A percentile compares a stretch with the other conserved stretches of the same genome.
Evolutionary conservation across 2,888 invertebrate genomes (phyloP).

Genomic region (Rhingia rostrata): DNA sequence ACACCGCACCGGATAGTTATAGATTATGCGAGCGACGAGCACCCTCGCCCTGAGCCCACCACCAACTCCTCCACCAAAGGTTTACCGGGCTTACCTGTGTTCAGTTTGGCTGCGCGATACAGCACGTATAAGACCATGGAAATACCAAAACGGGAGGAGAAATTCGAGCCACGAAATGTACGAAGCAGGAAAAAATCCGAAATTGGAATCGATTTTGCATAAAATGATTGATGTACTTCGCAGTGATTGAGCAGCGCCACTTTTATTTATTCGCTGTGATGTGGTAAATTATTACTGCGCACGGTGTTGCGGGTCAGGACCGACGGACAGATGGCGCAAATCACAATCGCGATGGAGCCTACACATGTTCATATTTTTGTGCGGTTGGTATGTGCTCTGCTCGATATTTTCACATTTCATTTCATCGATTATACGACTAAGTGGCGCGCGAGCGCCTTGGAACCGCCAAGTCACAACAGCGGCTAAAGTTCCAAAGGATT

Average conservation of each 20-base stretch:
- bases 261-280: constrained; percentile 74
- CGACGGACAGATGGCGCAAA: constrained; percentile 60
- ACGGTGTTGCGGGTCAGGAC: constrained; percentile 65
- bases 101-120: constrained; percentile 40
- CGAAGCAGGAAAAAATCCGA: constrained; percentile 59
- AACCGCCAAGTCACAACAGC: constrained; percentile 16
- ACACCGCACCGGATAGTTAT: constrained; percentile 33
- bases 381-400: neutral
- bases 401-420: constrained; percentile 21
- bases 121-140: constrained; percentile 73
- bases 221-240: constrained; percentile 76
- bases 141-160: constrained; percentile 64
- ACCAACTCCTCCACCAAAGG: constrained; percentile 23
- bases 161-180: constrained; percentile 47
- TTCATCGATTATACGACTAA: constrained; percentile 13
- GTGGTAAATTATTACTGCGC: constrained; percentile 72
- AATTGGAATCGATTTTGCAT: constrained; percentile 75
- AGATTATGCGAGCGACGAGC: constrained; percentile 58
- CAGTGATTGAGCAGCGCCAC: constrained; percentile 75
- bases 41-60: constrained; percentile 55
- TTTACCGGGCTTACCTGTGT: constrained; percentile 64
- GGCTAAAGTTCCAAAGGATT: constrained; percentile 31
- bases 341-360: constrained; percentile 9
- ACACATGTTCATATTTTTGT: neutral
- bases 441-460: constrained; percentile 17